Base-by-base conservation (phyloP, 2,888 invertebrate genomes). In the Scotopteryx bipunctaria region DNA sequence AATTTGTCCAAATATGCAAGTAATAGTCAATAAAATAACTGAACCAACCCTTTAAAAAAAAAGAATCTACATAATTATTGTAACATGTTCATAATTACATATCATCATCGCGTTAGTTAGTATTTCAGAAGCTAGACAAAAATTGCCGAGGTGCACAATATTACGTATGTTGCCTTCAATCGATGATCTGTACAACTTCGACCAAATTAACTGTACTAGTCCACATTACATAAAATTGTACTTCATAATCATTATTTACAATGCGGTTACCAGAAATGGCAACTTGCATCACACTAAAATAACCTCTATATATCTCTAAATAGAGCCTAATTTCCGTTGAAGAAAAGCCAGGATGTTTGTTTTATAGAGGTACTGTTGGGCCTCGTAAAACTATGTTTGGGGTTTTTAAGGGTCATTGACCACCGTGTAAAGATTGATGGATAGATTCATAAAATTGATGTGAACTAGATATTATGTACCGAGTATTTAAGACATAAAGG, bases 321-420 rank as follows among this genome's bases (percentile, higher is more conserved):
- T 15, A 37, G 11, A 23, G 31, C 11, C 4, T 3, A 8, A 31
- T 14, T 23, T 46, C 8, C 37, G 3, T 5, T 23, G 11, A 8
- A 29, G 31, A 17, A 27, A 15, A 3, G 27, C 37, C 11, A 32
- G 38, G 43, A 53, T 47, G 47, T 49, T 48, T 31, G 32, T 45
- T 54, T 48, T 48, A 54, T 44, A 31, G 29, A 49, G 48, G 48
- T 48, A 44, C 48, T 48, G 48, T 50, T 35, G 44, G 48, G 44
- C 21, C 33, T 54, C 44, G 54, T 54, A 48, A 48, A 54, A 54
- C 47, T 54, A 54, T 54, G 43, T 53, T 47, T 38, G 17, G 42
- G 27, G 37, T 14, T 52, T 27, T 17, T 29, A 42, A 38, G 52
- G 47, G 37, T 47, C 53, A 53, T 47, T 47, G 53, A 36, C 53